Conservation (phyloP, 2,888 invertebrate genomes). For the Germaria angustata region DNA sequence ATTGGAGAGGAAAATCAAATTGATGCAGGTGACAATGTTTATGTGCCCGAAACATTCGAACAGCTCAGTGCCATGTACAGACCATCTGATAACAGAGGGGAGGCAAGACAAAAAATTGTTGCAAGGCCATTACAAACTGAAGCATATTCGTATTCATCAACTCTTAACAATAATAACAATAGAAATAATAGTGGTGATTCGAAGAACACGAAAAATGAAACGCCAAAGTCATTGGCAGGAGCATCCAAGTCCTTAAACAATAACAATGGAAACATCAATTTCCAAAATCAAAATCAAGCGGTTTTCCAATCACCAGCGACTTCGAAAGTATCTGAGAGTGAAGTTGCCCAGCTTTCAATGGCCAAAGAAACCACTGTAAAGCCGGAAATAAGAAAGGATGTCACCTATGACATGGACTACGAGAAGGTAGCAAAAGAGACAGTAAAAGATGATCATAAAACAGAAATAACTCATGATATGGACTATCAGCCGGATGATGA, state of each 20-base stretch:
- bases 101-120: conserved; percentile 73
- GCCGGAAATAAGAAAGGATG: conserved; percentile 7
- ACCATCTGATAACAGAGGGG: conserved; percentile 63
- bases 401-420: conserved; percentile 49
- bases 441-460: conserved; percentile 28
- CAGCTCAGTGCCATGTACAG: conserved; percentile 76
- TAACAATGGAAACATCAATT: conserved; percentile 13
- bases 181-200: conserved; percentile 11
- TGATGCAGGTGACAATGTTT: conserved; percentile 69
- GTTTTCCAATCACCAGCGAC: conserved; percentile 57
- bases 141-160: conserved; percentile 43
- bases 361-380: neutral
- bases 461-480: conserved; percentile 61
- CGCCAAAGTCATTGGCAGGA: neutral
- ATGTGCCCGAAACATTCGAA: conserved; percentile 77
- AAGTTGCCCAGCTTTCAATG: conserved; percentile 36
- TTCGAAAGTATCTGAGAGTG: conserved; percentile 38
- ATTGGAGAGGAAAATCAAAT: conserved; percentile 65
- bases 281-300: neutral
- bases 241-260: neutral
- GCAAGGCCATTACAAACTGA: conserved; percentile 63
- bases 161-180: conserved; percentile 37
- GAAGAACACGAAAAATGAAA: neutral
- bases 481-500: conserved; percentile 72
- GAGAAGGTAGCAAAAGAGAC: neutral